Percentiles rank a stretch among this genome's conserved stretches.
phyloP scores from a whole-genome alignment of 2,888 invertebrate species.

The Thera britannica region DNA sequence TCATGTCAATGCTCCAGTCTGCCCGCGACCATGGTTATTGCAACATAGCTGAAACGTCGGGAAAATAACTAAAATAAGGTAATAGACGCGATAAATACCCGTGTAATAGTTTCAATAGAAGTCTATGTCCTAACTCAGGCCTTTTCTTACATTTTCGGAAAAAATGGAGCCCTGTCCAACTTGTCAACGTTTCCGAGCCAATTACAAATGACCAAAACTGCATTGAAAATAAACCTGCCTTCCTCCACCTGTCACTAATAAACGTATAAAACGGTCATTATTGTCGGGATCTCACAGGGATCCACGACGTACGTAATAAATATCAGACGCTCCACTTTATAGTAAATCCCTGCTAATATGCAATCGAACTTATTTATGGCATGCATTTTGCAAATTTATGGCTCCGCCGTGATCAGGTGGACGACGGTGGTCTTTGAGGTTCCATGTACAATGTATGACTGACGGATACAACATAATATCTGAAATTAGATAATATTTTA shows the following conservation, averaged over 20 bases:
- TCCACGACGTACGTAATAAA: slow-evolving; percentile 45
- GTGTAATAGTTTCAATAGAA: too few species aligned
- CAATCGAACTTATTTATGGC: slow-evolving; percentile 56
- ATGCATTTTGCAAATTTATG: slow-evolving; percentile 50
- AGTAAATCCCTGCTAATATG: slow-evolving; percentile 52
- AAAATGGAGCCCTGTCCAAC: too few species aligned
- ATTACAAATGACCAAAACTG: neutral
- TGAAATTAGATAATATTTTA: slow-evolving; percentile 17
- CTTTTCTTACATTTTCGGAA: too few species aligned
- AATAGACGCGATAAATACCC: too few species aligned
- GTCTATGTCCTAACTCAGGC: too few species aligned
- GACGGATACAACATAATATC: slow-evolving; percentile 11
- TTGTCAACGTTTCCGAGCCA: too few species aligned
- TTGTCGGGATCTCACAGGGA: slow-evolving; percentile 9
- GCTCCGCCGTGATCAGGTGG: slow-evolving; percentile 46
- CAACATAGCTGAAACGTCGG: too few species aligned
- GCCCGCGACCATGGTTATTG: too few species aligned
- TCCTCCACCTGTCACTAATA: neutral
- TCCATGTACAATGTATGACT: slow-evolving; percentile 27
- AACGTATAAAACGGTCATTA: slow-evolving; percentile 44
- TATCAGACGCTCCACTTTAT: slow-evolving; percentile 54
- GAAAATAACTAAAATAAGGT: too few species aligned
- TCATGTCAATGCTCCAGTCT: too few species aligned
- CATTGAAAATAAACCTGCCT: neutral
- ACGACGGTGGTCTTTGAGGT: slow-evolving; percentile 39